These are phyloP conservation scores for Gadus macrocephalus DNA, from an alignment of 2,113 vertebrate species.

Conservation along the genomic window DNA sequence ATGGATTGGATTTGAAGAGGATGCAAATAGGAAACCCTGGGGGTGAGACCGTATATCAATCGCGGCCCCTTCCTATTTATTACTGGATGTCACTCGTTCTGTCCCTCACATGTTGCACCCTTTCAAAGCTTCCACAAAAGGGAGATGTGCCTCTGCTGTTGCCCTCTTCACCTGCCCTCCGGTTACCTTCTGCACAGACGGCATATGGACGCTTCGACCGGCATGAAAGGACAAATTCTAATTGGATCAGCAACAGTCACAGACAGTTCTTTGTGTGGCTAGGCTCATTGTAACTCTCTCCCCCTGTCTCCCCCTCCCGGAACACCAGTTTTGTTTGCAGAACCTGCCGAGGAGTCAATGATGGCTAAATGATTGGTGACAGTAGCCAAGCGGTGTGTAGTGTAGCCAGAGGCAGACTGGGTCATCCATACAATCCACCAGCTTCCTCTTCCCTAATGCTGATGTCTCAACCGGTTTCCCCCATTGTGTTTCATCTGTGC, in stretches of 20 bases:
- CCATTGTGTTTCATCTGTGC: neutral
- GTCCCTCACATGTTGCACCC: too few relatives aligned
- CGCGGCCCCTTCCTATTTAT: too few relatives aligned
- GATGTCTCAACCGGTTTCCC: slow-evolving; percentile 36
- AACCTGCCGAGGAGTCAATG: slow-evolving; percentile 23
- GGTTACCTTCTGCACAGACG: too few relatives aligned
- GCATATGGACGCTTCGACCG: neutral
- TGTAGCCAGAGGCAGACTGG: slow-evolving; percentile 14
- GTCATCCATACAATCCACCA: slow-evolving; percentile 17
- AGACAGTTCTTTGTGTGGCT: slow-evolving; percentile 9
- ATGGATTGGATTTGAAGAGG: too few relatives aligned
- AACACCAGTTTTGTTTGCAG: slow-evolving; percentile 18
- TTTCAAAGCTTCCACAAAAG: too few relatives aligned
- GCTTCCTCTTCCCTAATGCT: slow-evolving; percentile 35
- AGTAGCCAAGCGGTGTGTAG: neutral
- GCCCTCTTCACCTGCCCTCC: neutral
- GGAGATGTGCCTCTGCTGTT: neutral
- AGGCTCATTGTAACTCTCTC: neutral
- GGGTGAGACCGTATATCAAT: too few relatives aligned
- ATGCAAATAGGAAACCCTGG: too few relatives aligned
- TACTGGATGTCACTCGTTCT: too few relatives aligned
- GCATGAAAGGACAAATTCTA: slow-evolving; percentile 23
- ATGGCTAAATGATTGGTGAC: slow-evolving; percentile 39
- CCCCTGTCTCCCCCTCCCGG: slow-evolving; percentile 6
- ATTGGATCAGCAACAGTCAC: slow-evolving; percentile 22